Percentiles rank a stretch among this genome's conserved stretches.
Conservation (phyloP, 2,797 vertebrate species). For the Danio choprae region DNA sequence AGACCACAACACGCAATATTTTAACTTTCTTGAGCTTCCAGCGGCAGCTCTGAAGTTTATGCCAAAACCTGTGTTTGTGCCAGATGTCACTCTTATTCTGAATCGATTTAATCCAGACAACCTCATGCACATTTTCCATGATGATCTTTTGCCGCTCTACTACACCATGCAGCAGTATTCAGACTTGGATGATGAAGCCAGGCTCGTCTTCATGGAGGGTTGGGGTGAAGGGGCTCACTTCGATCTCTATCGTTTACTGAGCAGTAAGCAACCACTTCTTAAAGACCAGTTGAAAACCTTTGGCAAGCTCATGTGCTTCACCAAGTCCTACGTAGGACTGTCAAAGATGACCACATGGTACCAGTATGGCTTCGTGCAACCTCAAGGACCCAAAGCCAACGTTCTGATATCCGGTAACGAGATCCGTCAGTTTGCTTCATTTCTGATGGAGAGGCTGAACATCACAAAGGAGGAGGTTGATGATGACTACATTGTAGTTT, state of each 20-base stretch:
- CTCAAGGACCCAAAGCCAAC: constrained; percentile 97
- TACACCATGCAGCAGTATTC: constrained; percentile 97
- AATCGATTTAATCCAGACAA: constrained; percentile 99
- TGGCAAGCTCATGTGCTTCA: constrained; percentile 95
- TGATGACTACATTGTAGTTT: constrained; percentile 91
- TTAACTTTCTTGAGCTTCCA: constrained; percentile 96
- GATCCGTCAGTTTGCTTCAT: constrained; percentile 89
- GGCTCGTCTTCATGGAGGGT: constrained; percentile 97
- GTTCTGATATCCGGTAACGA: constrained; percentile 94
- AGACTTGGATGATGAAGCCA: constrained; percentile 86
- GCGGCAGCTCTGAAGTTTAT: constrained; percentile 91
- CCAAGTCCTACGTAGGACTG: constrained; percentile 92
- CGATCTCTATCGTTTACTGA: constrained; percentile 92
- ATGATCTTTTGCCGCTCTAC: constrained; percentile 93
- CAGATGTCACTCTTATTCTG: constrained; percentile 90
- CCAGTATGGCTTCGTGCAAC: constrained; percentile 97
- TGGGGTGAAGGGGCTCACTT: constrained; percentile 93
- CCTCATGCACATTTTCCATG: constrained; percentile 97
- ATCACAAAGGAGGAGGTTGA: constrained; percentile 73
- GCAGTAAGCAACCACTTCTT: constrained; percentile 92
- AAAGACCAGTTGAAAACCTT: constrained; percentile 90
- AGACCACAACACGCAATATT: constrained; percentile 98
- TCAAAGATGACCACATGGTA: constrained; percentile 99
- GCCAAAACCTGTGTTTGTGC: constrained; percentile 96
- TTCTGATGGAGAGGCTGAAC: constrained; percentile 87